phyloP scores from a whole-genome alignment of 2,113 vertebrate genomes.

The Prolemur simus region DNA sequence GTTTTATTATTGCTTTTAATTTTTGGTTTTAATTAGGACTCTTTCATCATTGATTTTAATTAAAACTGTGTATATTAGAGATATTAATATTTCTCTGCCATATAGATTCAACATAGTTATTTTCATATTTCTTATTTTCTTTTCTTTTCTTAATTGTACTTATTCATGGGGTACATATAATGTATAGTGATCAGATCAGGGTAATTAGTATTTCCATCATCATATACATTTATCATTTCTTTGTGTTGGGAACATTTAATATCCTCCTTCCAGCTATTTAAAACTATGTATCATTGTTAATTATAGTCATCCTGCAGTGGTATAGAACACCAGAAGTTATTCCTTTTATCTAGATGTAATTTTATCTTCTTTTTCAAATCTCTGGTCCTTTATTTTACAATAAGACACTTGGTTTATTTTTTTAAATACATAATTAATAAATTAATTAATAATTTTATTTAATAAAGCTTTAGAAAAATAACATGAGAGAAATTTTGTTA shows the following conservation, averaged over 20 bases:
- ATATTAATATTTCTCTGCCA: neutral
- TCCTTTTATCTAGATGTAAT: too few species aligned
- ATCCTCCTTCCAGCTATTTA: neutral
- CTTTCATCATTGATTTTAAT: neutral
- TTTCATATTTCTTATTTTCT: neutral
- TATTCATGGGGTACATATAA: neutral
- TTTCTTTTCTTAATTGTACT: neutral
- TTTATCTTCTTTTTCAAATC: too few species aligned
- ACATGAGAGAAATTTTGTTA: neutral
- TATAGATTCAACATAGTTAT: neutral
- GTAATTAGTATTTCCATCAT: neutral
- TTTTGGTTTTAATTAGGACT: too few species aligned
- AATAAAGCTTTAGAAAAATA: neutral
- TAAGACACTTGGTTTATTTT: too few species aligned
- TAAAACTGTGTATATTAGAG: neutral
- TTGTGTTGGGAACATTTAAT: neutral
- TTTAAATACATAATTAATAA: too few species aligned
- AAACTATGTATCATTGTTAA: neutral
- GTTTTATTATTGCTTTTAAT: neutral
- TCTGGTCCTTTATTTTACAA: too few species aligned
- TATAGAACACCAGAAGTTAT: too few species aligned
- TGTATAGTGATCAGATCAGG: neutral
- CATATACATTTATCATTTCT: neutral
- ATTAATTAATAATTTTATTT: too few species aligned
- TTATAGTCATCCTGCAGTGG: neutral